These are phyloP conservation scores for Amblyopsis rosae DNA, from an alignment of 2,113 vertebrate species.

Conservation along the genomic window DNA sequence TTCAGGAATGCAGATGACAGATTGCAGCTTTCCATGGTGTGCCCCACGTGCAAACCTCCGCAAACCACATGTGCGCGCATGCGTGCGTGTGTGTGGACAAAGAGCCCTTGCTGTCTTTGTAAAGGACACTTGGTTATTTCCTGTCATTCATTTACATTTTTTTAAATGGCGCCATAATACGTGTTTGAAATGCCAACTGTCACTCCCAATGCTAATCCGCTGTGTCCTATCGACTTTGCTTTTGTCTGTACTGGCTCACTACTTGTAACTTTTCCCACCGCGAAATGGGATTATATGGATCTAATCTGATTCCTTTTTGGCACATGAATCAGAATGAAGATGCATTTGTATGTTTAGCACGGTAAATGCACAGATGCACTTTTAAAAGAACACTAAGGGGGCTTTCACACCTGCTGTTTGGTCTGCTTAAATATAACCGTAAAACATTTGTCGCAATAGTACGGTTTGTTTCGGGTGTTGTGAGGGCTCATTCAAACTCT, in stretches of 20 bases:
- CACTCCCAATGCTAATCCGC: conserved; percentile 45
- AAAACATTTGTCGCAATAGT: too few relatives aligned
- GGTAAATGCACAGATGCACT: conserved; percentile 25
- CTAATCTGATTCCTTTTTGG: conserved; percentile 41
- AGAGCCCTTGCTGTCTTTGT: conserved; percentile 31
- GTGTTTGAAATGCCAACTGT: conserved; percentile 35
- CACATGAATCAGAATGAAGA: conserved; percentile 37
- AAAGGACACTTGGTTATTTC: conserved; percentile 54
- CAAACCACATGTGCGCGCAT: conserved; percentile 1
- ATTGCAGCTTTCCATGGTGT: conserved; percentile 52
- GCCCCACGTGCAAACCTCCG: conserved; percentile 20
- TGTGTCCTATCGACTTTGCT: conserved; percentile 45
- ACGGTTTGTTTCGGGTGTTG: too few relatives aligned
- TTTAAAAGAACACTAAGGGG: too few relatives aligned
- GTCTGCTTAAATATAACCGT: too few relatives aligned
- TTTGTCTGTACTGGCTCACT: conserved; percentile 35
- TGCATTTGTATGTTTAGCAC: conserved; percentile 25
- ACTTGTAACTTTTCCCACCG: conserved; percentile 49
- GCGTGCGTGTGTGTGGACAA: conserved; percentile 23
- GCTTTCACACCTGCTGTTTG: too few relatives aligned
- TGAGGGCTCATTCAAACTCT: too few relatives aligned
- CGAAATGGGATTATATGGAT: conserved; percentile 44
- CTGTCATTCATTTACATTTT: conserved; percentile 46
- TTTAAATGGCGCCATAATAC: conserved; percentile 40
- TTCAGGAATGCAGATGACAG: conserved; percentile 76